Conservation (phyloP, 2,888 invertebrate genomes). For the Oscheius myriophilus region DNA sequence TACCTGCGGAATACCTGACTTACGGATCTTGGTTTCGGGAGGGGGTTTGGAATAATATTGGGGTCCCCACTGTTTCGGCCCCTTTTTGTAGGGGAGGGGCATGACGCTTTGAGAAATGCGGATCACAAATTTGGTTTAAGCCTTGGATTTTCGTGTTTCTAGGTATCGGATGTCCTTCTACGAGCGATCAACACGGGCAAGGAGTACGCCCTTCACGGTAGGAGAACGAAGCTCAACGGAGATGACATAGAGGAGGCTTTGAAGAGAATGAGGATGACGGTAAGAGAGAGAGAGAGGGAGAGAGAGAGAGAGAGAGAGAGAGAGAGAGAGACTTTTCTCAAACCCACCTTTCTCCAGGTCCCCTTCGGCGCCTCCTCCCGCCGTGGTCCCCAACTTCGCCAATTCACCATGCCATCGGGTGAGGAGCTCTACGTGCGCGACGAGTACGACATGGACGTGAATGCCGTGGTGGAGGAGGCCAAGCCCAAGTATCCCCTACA, state of each 20-base stretch:
- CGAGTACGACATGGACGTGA: conserved; percentile 22
- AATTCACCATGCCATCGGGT: conserved; percentile 27
- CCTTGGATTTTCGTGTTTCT: too few relatives aligned
- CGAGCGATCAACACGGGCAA: conserved; percentile 39
- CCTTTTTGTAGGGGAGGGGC: too few relatives aligned
- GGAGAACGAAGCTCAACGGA: conserved; percentile 38
- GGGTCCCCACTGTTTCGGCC: too few relatives aligned
- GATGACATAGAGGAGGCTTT: conserved; percentile 40
- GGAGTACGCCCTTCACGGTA: conserved; percentile 45
- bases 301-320: too few relatives aligned
- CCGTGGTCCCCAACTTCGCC: conserved; percentile 21
- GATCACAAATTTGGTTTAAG: too few relatives aligned
- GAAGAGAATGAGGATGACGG: conserved; percentile 22
- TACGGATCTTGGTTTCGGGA: too few relatives aligned
- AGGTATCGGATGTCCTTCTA: conserved; percentile 33
- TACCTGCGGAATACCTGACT: too few relatives aligned
- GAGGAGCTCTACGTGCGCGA: conserved; percentile 34
- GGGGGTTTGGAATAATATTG: too few relatives aligned
- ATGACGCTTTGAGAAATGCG: too few relatives aligned
- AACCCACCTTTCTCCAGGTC: conserved; percentile 1
- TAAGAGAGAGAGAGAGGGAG: not conserved
- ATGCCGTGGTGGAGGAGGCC: conserved; percentile 36
- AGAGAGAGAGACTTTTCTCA: not conserved
- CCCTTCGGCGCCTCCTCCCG: conserved; percentile 25
- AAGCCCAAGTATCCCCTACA: conserved; percentile 46